A percentile compares a stretch with the other conserved stretches of the same genome.
phyloP scores from a whole-genome alignment of 2,888 invertebrate genomes.

The Polydrusus pterygomalis region DNA sequence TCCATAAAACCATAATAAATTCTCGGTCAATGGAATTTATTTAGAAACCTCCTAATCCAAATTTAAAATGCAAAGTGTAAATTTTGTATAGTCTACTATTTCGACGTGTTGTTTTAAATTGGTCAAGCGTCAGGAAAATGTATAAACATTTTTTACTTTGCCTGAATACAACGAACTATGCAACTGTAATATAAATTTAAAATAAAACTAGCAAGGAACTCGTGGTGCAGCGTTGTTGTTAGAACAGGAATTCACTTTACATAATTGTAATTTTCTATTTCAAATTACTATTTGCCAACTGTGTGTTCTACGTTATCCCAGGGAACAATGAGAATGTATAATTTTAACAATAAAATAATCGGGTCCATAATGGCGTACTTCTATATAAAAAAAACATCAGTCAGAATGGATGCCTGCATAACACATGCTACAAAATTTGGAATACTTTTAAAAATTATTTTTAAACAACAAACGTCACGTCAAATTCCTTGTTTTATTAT shows the following conservation, averaged over 20 bases:
- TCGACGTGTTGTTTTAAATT: not conserved
- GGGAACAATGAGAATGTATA: too few species aligned
- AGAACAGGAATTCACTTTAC: too few species aligned
- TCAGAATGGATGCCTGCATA: too few species aligned
- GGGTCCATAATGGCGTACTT: too few species aligned
- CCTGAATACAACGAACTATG: not conserved
- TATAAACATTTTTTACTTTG: too few species aligned
- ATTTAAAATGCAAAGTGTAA: not conserved
- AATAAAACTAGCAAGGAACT: not conserved
- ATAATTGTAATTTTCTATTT: slow-evolving; percentile 3
- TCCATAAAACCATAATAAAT: too few species aligned
- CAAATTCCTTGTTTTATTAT: not conserved
- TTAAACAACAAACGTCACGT: not conserved
- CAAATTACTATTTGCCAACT: not conserved
- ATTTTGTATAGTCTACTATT: not conserved
- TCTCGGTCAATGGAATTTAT: not conserved
- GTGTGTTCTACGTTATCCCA: too few species aligned
- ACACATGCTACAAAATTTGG: not conserved
- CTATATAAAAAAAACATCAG: too few species aligned
- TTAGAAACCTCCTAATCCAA: not conserved
- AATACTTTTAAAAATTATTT: not conserved
- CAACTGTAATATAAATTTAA: not conserved
- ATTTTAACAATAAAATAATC: too few species aligned
- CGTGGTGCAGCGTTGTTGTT: too few species aligned
- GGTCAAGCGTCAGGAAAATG: not conserved